Percentiles rank a stretch among this genome's conserved stretches.
Conservation (phyloP, 2,113 vertebrate genomes). For the Tretioscincus oriximinensis region DNA sequence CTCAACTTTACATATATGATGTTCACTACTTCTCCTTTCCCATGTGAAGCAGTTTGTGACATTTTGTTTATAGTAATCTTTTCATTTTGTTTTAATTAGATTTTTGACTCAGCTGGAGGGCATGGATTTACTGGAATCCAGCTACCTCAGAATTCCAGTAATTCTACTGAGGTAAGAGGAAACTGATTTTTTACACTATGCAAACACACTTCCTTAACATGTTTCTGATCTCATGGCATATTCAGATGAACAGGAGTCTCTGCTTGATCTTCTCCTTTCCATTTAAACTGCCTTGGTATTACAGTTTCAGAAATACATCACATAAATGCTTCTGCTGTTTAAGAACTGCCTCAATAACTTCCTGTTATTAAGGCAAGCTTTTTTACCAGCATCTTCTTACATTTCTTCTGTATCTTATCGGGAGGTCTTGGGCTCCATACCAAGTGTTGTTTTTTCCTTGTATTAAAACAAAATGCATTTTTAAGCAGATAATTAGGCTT, state of each 20-base stretch:
- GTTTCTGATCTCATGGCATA: neutral
- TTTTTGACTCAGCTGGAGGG: constrained; percentile 83
- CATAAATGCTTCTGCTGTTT: too few species aligned
- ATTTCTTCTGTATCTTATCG: neutral
- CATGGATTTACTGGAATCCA: constrained; percentile 64
- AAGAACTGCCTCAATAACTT: neutral
- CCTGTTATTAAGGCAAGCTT: neutral
- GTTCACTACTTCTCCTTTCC: neutral
- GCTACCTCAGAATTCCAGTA: constrained; percentile 68
- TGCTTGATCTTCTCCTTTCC: neutral
- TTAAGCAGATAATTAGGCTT: neutral
- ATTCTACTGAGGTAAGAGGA: constrained; percentile 71
- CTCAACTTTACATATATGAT: neutral
- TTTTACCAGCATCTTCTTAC: neutral
- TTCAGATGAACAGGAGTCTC: neutral
- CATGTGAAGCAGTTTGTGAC: neutral
- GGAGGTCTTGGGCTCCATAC: neutral
- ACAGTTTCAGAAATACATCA: neutral
- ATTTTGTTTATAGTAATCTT: constrained; percentile 19
- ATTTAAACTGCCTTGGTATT: neutral
- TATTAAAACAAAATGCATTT: neutral
- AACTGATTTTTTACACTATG: neutral
- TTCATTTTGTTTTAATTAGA: constrained; percentile 64
- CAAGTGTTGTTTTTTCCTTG: too few species aligned
- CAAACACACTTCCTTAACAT: constrained; percentile 22